Conservation (phyloP, 2,113 vertebrate species). For the Vulpes lagopus region DNA sequence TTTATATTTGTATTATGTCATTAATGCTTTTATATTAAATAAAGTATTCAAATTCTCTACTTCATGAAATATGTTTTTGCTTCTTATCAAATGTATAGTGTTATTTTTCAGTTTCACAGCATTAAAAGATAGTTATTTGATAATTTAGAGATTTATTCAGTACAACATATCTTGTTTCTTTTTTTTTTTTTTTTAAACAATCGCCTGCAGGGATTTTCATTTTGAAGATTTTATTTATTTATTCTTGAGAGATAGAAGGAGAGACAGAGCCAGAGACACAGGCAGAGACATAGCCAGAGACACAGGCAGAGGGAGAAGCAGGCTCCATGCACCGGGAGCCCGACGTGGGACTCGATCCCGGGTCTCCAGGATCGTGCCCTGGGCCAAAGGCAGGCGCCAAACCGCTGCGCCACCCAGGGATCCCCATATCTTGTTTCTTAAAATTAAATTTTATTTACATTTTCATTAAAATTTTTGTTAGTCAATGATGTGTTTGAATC, state of each 20-base stretch:
- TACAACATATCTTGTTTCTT: background rate
- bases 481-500: background rate
- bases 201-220: too few species aligned
- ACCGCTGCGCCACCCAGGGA: too few species aligned
- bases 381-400: too few species aligned
- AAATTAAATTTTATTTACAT: background rate
- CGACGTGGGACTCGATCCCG: too few species aligned
- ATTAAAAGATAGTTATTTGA: conserved; percentile 24
- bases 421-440: background rate
- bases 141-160: background rate
- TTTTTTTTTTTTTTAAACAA: too few species aligned
- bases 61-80: background rate
- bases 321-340: too few species aligned
- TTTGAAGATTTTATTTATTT: too few species aligned
- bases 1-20: background rate
- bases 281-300: too few species aligned
- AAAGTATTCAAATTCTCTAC: background rate
- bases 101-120: background rate
- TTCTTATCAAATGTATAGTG: background rate
- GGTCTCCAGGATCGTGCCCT: too few species aligned
- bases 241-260: too few species aligned
- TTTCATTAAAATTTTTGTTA: conserved; percentile 29
- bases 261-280: too few species aligned
- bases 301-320: too few species aligned
- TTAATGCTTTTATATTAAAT: background rate